Evolutionary conservation across 2,888 invertebrate species (phyloP).

Genomic region (Junonia oenone): DNA sequence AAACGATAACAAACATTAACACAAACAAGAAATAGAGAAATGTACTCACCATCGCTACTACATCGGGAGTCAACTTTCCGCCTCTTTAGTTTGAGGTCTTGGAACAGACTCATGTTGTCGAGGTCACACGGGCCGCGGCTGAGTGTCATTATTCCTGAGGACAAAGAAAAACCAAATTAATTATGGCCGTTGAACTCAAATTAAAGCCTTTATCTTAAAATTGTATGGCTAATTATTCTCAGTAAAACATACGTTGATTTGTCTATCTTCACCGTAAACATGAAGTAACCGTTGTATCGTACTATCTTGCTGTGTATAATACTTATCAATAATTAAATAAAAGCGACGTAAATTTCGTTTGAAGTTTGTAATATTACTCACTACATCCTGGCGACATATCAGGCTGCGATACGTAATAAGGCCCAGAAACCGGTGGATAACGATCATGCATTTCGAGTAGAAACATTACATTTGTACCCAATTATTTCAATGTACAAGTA

Average conservation of each 20-base stretch:
- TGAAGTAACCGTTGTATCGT: not conserved
- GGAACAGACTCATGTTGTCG: conserved; percentile 99
- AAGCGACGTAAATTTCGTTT: not conserved
- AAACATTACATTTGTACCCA: not conserved
- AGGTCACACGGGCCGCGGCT: conserved; percentile 98
- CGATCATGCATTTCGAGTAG: conserved; percentile 17
- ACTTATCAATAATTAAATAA: not conserved
- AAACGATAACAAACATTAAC: not conserved
- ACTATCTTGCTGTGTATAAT: not conserved
- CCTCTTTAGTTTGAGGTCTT: conserved; percentile 98
- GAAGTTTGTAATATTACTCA: conserved; percentile 38
- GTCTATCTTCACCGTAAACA: not conserved
- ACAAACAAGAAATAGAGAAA: not conserved
- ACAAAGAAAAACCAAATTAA: conserved; percentile 42
- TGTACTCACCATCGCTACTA: conserved; percentile 93
- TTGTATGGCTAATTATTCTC: too few relatives aligned
- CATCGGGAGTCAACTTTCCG: conserved; percentile 98
- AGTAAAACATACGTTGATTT: too few relatives aligned
- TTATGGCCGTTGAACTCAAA: not conserved
- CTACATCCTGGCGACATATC: conserved; percentile 44
- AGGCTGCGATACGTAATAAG: conserved; percentile 43
- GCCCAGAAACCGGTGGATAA: conserved; percentile 41
- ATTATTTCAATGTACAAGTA: too few relatives aligned
- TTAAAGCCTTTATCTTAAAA: not conserved
- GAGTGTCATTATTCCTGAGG: conserved; percentile 97